phyloP scores from a whole-genome alignment of 1,140 invertebrate genomes.

The Onthophagus taurus region DNA sequence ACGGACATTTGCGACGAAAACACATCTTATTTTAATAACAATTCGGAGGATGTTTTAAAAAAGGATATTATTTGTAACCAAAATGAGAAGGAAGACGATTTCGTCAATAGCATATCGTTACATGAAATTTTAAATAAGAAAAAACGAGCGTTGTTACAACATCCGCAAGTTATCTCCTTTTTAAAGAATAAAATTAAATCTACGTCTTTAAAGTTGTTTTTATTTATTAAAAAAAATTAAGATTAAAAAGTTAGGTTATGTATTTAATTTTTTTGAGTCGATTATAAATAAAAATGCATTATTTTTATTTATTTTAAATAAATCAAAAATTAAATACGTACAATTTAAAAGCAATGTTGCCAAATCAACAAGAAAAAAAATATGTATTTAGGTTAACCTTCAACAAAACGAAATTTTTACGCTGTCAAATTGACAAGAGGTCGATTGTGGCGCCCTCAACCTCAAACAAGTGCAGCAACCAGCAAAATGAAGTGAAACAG shows the following conservation, averaged over 20 bases:
- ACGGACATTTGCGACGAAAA: neutral
- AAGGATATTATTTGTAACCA: neutral
- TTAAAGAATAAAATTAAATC: constrained; percentile 9
- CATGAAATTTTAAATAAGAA: constrained; percentile 15
- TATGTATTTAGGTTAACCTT: too few relatives aligned
- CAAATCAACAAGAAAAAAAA: too few relatives aligned
- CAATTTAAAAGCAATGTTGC: too few relatives aligned
- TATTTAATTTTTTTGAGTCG: constrained; percentile 5
- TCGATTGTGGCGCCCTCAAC: neutral
- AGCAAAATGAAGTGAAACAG: constrained; percentile 7
- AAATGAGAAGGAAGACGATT: neutral
- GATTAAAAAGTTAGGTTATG: too few relatives aligned
- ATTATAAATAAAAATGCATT: too few relatives aligned
- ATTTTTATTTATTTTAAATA: too few relatives aligned
- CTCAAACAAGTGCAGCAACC: neutral
- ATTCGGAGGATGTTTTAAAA: neutral
- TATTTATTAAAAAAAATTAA: too few relatives aligned
- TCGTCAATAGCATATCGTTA: constrained; percentile 1
- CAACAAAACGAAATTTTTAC: neutral
- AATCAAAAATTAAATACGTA: too few relatives aligned
- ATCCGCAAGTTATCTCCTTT: constrained; percentile 12
- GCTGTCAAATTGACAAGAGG: neutral
- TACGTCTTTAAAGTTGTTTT: too few relatives aligned
- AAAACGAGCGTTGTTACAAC: constrained; percentile 10
- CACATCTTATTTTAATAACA: constrained; percentile 1